Conservation (phyloP, 92 coral and sea anemone genomes). For the Umimayanthus chanpuru region DNA sequence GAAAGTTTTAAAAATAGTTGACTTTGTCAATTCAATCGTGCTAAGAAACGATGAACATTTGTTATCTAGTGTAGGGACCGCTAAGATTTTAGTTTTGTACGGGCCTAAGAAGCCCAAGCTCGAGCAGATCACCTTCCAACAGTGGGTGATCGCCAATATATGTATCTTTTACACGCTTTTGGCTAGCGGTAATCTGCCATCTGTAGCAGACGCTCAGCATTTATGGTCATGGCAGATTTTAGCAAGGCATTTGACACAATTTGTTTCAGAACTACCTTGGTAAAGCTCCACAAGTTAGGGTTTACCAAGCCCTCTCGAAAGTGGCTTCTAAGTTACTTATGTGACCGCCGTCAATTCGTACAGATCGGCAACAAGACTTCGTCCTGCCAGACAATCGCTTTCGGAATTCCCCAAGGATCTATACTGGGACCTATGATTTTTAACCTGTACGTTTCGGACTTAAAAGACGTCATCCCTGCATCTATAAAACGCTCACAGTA, state of each 20-base stretch:
- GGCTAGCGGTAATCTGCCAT: too few relatives aligned
- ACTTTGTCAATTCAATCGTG: too few relatives aligned
- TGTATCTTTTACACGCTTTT: too few relatives aligned
- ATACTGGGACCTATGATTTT: slow-evolving; percentile 23
- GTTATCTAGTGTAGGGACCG: too few relatives aligned
- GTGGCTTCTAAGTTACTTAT: background rate
- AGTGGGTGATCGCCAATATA: too few relatives aligned
- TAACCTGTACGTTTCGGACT: slow-evolving; percentile 26
- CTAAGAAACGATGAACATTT: too few relatives aligned
- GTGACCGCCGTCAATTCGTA: background rate
- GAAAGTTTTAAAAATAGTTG: too few relatives aligned
- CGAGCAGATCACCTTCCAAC: too few relatives aligned
- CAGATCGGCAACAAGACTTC: too few relatives aligned
- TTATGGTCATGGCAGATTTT: background rate
- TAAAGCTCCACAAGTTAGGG: background rate
- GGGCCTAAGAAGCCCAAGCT: too few relatives aligned
- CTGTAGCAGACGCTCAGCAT: too few relatives aligned
- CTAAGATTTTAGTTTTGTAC: too few relatives aligned
- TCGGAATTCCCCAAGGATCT: slow-evolving; percentile 27
- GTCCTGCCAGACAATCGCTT: background rate
- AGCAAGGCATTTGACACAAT: slow-evolving; percentile 1
- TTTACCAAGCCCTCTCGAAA: background rate
- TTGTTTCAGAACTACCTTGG: background rate
- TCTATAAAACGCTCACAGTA: slow-evolving; percentile 35
- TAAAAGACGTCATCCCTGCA: slow-evolving; percentile 9